phyloP scores from a whole-genome alignment of 2,797 vertebrate species.

The Carduelis carduelis region DNA sequence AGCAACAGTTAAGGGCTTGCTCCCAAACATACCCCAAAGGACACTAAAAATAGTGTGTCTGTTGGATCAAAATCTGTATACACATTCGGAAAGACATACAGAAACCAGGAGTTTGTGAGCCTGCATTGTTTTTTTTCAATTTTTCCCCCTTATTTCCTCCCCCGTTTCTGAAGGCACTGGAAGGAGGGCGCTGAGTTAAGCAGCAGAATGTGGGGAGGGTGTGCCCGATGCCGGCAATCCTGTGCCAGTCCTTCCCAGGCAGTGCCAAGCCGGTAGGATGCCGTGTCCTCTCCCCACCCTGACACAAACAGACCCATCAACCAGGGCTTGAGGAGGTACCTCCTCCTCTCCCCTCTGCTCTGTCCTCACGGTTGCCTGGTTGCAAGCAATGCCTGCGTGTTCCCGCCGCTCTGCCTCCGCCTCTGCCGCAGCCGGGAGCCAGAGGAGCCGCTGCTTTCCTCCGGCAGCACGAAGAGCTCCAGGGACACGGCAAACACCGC shows the following conservation, averaged over 20 bases:
- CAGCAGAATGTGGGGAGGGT: not conserved
- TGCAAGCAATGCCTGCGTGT: not conserved
- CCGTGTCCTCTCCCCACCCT: not conserved
- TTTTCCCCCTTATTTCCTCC: accelerated
- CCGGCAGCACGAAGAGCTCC: accelerated
- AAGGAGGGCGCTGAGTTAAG: not conserved
- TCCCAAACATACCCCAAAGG: slow-evolving; percentile 85
- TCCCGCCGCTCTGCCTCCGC: accelerated
- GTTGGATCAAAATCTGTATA: slow-evolving; percentile 76
- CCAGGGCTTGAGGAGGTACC: accelerated
- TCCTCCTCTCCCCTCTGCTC: not conserved
- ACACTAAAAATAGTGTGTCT: slow-evolving; percentile 87
- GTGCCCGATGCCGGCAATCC: not conserved
- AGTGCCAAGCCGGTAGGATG: not conserved
- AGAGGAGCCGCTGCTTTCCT: not conserved
- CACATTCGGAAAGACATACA: slow-evolving; percentile 73
- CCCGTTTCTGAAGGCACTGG: not conserved
- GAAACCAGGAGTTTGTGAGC: slow-evolving; percentile 24
- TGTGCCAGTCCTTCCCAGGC: not conserved
- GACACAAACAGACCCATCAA: not conserved
- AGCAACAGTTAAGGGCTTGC: slow-evolving; percentile 85
- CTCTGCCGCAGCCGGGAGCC: not conserved
- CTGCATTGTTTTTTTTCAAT: not conserved
- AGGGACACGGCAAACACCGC: accelerated
- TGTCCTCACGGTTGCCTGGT: not conserved